Evolutionary conservation across 2,888 invertebrate genomes (phyloP).

Genomic region (Tinea semifulvella): DNA sequence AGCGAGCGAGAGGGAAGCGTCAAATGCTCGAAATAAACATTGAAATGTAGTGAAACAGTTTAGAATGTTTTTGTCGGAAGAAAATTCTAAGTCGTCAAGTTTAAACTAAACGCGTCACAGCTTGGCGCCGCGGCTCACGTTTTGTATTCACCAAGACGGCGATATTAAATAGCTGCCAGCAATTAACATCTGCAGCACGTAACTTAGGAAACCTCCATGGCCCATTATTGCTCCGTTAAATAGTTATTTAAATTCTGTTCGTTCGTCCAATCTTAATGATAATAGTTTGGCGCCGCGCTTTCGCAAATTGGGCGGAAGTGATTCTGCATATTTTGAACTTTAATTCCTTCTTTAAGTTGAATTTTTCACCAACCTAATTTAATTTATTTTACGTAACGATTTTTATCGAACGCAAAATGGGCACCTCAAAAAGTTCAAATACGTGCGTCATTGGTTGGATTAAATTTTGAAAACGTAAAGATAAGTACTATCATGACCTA

Average conservation of each 20-base stretch:
- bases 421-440: no score
- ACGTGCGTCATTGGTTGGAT: no score
- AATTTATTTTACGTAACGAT: no score
- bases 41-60: no score
- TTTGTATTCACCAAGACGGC: constrained; percentile 23
- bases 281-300: constrained; percentile 22
- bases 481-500: no score
- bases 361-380: not conserved
- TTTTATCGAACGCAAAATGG: no score
- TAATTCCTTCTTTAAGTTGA: constrained; percentile 9
- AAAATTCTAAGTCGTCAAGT: no score
- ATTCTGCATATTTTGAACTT: constrained; percentile 24
- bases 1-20: no score
- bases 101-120: constrained; percentile 11
- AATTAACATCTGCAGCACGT: constrained; percentile 51
- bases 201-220: constrained; percentile 24
- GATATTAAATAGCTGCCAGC: constrained; percentile 47
- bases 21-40: no score
- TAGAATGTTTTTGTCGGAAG: no score
- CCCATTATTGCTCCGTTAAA: constrained; percentile 40
- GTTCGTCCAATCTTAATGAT: constrained; percentile 28
- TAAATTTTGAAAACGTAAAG: no score
- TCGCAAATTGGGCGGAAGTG: constrained; percentile 27
- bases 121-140: not conserved
- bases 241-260: constrained; percentile 51